Conservation (phyloP, 2,888 invertebrate species). For the Drosophila multiciliata region DNA sequence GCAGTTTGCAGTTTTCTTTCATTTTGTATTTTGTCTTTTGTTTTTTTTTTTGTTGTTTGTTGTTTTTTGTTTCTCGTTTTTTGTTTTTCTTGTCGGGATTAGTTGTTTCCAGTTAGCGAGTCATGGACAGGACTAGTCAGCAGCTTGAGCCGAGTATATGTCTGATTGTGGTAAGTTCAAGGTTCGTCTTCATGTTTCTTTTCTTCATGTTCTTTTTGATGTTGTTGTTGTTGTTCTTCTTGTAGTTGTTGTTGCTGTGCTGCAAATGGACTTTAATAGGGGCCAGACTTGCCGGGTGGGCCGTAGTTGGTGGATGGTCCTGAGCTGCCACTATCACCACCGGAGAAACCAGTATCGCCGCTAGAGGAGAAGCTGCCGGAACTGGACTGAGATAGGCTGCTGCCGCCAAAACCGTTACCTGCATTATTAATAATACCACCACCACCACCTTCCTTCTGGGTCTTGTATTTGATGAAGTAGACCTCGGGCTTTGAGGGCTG, state of each 20-base stretch:
- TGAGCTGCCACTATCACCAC: slow-evolving; percentile 67
- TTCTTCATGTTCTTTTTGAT: slow-evolving; percentile 23
- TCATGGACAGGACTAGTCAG: slow-evolving; percentile 82
- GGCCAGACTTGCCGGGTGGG: slow-evolving; percentile 90
- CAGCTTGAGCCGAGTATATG: slow-evolving; percentile 73
- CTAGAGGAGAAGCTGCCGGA: slow-evolving; percentile 67
- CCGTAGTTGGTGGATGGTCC: slow-evolving; percentile 87
- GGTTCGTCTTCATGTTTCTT: slow-evolving; percentile 40
- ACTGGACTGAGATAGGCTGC: slow-evolving; percentile 55
- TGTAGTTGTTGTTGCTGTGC: slow-evolving; percentile 18
- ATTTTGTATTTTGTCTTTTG: not conserved
- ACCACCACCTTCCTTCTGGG: slow-evolving; percentile 82
- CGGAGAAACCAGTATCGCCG: slow-evolving; percentile 66
- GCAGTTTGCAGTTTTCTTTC: slow-evolving; percentile 30
- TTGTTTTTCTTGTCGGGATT: slow-evolving; percentile 17
- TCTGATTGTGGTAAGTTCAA: slow-evolving; percentile 52
- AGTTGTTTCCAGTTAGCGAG: slow-evolving; percentile 47
- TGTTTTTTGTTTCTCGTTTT: slow-evolving; percentile 1
- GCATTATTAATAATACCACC: slow-evolving; percentile 14
- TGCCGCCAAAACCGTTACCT: slow-evolving; percentile 52
- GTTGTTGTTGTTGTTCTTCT: slow-evolving; percentile 27
- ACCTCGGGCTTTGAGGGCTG: slow-evolving; percentile 95
- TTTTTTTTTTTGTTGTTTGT: slow-evolving; percentile 1
- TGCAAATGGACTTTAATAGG: slow-evolving; percentile 85
- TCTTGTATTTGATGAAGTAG: slow-evolving; percentile 90